Base-by-base conservation (phyloP, 2,888 invertebrate genomes). In the Eustalomyia histrio region DNA sequence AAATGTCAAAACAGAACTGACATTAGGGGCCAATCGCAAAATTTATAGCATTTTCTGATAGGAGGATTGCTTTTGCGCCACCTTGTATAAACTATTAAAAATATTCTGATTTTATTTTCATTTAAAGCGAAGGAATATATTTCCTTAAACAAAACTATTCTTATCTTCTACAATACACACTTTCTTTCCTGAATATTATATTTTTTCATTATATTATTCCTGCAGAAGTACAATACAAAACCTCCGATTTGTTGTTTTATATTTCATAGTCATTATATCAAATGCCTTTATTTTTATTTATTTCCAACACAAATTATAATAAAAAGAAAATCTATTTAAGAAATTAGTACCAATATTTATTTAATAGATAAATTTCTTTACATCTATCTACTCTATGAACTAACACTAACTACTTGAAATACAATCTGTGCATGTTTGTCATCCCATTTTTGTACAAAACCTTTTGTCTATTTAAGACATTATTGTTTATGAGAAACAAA, bases 321-420 rank as follows among this genome's bases (percentile, higher is more conserved):
- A 47, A 47, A 47, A 47, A n/a, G 16, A 47, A 47, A 47, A 47
- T 47, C 43, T n/a, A 5, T n/a, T 47, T 14, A n/a, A 47, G 14
- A 47, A 47, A 47, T 47, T 47, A 47, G n/a, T 47, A 14, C 3
- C n/a, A 47, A 47, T 47, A 47, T 47, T 47, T 47, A 47, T 47
- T 80, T 68, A 68, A 76, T 47, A 55, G 65, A 69, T 60, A 71
- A 18, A 64, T 50, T 76, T 39, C n/a, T 69, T 61, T 29, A 43
- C 55, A 47, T 29, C 1, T 29, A 6, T 29, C 29, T 47, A 63
- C 29, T 72, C 12, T 10, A 1, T 29, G 3, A 29, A 6, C 29
- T 29, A 29, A 9, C 6, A 39, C 39, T 17, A 63, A 24, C 16
- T 47, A 72, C 65, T 65, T 72, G 72, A 78, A 60, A 72, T 55